Evolutionary conservation across 2,888 invertebrate species (phyloP), one percentile per base, ranked within the genome.

Genomic region (Adelognathus sp.): DNA sequence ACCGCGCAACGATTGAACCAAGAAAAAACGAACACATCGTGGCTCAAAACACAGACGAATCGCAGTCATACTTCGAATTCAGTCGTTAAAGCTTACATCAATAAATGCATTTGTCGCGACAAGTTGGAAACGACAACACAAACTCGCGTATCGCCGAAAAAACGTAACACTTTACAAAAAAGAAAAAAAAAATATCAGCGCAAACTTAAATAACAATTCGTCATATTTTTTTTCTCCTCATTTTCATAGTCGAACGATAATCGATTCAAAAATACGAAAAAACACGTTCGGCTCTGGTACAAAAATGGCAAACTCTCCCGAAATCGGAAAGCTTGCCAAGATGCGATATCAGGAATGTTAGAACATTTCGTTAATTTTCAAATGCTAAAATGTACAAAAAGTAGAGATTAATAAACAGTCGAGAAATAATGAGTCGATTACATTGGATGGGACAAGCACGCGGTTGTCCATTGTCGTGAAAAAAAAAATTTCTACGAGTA

Each of bases 101-200:
- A 79, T 79, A 79, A 79, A 79, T 74, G 79, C 75, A 79, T 75
- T 79, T 74, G 69, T 44, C 70, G 79, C 74, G 75, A 74, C 52
- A 66, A 61, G 63, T 70, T 60, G 74, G 78, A 74, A 79, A 79
- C 74, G 66, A 66, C 70, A n/a, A n/a, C 58, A 71, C 74, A 66
- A 29, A 54, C 56, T 24, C 46, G 52, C n/a, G 52, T 54, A 64
- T 73, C 73, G 73, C 64, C 31, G 14, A n/a, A 67, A 72, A 76
- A 73, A 67, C 75, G 69, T 74, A 77, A 81, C 76, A 76, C 67
- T 79, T 73, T 66, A 72, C 46, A 81, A 27, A 75, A 72, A 31
- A 70, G 61, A 64, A 67, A 52, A 41, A 66, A 74, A 71, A 71
- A 50, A 54, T 64, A 76, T 24, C 58, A 63, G 16, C 31, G 54